Evolutionary conservation across 2,888 invertebrate species (phyloP).

Genomic region (Sinelater perroti): DNA sequence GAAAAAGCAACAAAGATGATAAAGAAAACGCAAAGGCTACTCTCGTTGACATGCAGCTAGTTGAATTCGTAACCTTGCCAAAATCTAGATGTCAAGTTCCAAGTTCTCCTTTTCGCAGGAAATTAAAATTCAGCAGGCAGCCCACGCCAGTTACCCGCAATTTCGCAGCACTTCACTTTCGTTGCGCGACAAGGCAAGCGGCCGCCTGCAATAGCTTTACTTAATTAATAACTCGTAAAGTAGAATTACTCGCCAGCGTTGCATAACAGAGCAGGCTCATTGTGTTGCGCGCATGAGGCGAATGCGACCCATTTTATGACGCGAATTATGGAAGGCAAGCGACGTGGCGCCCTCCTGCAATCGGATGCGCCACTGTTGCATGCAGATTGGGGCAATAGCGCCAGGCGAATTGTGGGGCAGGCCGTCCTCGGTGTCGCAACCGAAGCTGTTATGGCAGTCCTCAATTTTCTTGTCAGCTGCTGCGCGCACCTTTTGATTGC

Average conservation of each 20-base stretch:
- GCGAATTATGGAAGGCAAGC: neutral
- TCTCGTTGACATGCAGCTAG: no score
- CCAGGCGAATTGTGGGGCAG: no score
- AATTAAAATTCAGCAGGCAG: neutral
- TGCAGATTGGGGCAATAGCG: neutral
- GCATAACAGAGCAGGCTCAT: neutral
- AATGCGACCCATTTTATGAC: slow-evolving; percentile 27
- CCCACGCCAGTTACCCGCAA: neutral
- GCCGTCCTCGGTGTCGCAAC: no score
- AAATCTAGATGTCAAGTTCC: no score
- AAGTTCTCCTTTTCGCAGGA: no score
- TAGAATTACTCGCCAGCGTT: slow-evolving; percentile 6
- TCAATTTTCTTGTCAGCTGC: no score
- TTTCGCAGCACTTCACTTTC: no score
- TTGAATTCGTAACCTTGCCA: no score
- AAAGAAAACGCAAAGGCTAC: no score
- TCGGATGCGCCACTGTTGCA: neutral
- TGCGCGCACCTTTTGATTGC: no score
- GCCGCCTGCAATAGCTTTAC: slow-evolving; percentile 10
- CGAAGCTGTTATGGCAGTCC: no score
- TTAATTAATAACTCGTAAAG: slow-evolving; percentile 23
- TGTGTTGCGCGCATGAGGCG: slow-evolving; percentile 27
- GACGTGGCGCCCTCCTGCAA: neutral
- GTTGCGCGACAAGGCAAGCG: slow-evolving; percentile 13
- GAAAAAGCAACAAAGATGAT: no score